Conservation (phyloP, 2,888 invertebrate species). For the Melipona beecheii region DNA sequence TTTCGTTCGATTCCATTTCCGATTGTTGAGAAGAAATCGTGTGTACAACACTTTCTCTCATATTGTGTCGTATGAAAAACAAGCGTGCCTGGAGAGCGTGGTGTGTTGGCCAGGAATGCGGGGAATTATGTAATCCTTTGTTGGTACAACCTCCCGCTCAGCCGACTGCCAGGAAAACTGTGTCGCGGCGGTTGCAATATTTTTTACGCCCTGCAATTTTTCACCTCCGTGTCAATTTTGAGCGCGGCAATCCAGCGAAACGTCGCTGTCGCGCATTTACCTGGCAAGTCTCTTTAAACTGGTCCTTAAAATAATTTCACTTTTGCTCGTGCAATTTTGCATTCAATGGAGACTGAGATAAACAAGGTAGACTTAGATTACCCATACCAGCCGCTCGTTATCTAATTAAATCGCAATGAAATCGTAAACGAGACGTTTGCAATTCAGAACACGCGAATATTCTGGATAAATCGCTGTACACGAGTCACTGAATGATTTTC, state of each 20-base stretch:
- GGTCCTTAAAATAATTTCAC: background rate
- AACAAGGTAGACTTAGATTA: no score
- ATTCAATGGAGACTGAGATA: background rate
- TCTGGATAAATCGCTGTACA: no score
- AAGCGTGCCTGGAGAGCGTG: conserved; percentile 48
- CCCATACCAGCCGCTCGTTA: no score
- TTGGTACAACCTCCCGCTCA: conserved; percentile 67
- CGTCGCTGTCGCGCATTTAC: background rate
- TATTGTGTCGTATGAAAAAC: conserved; percentile 61
- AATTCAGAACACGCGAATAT: no score
- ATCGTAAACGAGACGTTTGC: no score
- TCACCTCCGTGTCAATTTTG: background rate
- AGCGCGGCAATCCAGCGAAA: background rate
- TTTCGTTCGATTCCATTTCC: conserved; percentile 23
- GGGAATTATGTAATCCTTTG: conserved; percentile 77
- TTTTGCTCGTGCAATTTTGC: background rate
- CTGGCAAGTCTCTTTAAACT: background rate
- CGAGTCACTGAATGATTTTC: background rate
- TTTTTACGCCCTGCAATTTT: conserved; percentile 31
- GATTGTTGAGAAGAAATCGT: background rate
- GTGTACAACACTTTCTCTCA: conserved; percentile 68
- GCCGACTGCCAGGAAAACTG: conserved; percentile 45
- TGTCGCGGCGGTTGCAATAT: conserved; percentile 41
- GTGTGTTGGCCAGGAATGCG: conserved; percentile 74
- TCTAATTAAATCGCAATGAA: no score